Conservation (phyloP, 2,888 invertebrate genomes). For the Mantis religiosa region DNA sequence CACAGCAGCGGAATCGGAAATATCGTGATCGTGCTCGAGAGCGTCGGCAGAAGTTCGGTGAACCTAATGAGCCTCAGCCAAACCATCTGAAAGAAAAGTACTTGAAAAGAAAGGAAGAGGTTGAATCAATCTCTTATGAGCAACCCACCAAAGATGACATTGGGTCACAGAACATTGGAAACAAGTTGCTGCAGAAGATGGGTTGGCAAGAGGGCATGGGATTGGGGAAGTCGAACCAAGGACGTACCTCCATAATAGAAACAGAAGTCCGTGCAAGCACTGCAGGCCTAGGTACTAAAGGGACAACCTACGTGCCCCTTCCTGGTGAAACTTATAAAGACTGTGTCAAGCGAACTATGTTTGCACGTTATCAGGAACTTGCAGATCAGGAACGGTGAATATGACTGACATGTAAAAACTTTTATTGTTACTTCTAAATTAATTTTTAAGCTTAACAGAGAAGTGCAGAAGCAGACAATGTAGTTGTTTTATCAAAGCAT, state of each 20-base stretch:
- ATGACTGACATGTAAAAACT: background rate
- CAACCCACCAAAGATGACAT: slow-evolving; percentile 64
- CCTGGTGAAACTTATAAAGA: slow-evolving; percentile 86
- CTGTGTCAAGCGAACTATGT: slow-evolving; percentile 85
- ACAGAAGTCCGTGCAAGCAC: slow-evolving; percentile 62
- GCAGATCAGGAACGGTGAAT: slow-evolving; percentile 46
- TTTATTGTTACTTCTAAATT: background rate
- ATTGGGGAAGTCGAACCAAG: slow-evolving; percentile 88
- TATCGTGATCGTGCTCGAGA: slow-evolving; percentile 97
- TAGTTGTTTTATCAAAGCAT: background rate
- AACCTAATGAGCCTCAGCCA: slow-evolving; percentile 73
- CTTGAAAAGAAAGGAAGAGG: slow-evolving; percentile 52
- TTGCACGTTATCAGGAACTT: slow-evolving; percentile 79
- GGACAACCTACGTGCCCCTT: slow-evolving; percentile 69
- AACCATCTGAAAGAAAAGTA: slow-evolving; percentile 71
- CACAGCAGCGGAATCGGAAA: slow-evolving; percentile 45
- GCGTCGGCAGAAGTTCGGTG: slow-evolving; percentile 87
- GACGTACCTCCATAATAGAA: slow-evolving; percentile 80
- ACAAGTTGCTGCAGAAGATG: slow-evolving; percentile 94
- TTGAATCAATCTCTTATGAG: slow-evolving; percentile 43
- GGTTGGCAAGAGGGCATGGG: slow-evolving; percentile 98
- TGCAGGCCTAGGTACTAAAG: slow-evolving; percentile 83
- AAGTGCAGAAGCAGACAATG: background rate
- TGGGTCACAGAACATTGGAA: slow-evolving; percentile 88
- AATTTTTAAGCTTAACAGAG: background rate